Base-by-base conservation (phyloP, 2,113 vertebrate genomes). In the Melanerpes aurifrons region DNA sequence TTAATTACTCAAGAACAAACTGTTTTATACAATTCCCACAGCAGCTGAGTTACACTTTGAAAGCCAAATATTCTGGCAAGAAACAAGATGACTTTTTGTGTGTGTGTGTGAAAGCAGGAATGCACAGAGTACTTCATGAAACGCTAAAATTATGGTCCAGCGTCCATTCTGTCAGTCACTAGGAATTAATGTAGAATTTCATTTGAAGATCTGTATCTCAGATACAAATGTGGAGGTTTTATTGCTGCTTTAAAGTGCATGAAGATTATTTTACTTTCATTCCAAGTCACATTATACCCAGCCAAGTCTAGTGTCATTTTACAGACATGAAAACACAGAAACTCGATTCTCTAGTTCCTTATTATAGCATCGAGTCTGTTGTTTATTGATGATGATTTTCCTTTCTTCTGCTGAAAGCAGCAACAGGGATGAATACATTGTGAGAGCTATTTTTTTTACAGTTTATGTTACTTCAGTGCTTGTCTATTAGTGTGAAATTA, bases 1-100 rank as follows among this genome's bases (percentile, higher is more conserved):
- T 73, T 86, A 90, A 97, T 93, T 91, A 70, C 81, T 81, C 67
- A 57, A 87, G 95, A 96, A 96, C 63, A 84, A 95, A 90, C 82
- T 43, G n/a, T 7, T 85, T 87, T 64, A 70, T 93, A 80, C 89
- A 95, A 92, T 83, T 95, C 81, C 94, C 87, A 71, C 56, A 67
- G 90, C 91, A 91, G 86, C 91, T 70, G 50, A 84, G 73, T 76
- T 6, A 15, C 20, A 18, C 90, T 93, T 95, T n/a, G 91, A 73
- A 84, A 72, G 86, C 61, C 62, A 87, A 43, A 56, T 31, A 63
- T 25, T 47, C 91, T 82, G 57, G 32, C 81, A 78, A 93, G 58
- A 86, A 62, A 57, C 21, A 29, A n/a, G 66, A 31, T 56, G 40
- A 45, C 35, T 24, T 31, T 57, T 56, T 61, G 58, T 21, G 40